Evolutionary conservation across 2,888 invertebrate species (phyloP).

Genomic region (Pheosia tremula): DNA sequence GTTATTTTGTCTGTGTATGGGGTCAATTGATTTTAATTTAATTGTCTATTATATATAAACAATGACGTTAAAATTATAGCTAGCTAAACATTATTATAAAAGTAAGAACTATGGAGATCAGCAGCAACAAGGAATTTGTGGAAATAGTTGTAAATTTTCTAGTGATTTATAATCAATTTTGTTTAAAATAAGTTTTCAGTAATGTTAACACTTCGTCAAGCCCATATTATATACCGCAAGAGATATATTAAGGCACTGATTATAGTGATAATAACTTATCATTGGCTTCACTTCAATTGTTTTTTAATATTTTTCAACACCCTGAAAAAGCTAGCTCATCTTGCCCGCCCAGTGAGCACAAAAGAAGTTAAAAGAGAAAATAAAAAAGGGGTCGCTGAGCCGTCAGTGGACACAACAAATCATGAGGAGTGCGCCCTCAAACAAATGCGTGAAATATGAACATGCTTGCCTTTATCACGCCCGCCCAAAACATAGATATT

Average conservation of each 20-base stretch:
- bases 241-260: too few relatives aligned
- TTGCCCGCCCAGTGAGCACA: conserved; percentile 16
- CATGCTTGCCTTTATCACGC: conserved; percentile 58
- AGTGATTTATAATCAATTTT: too few relatives aligned
- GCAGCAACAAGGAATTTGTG: too few relatives aligned
- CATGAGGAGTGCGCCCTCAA: conserved; percentile 56
- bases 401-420: conserved; percentile 65
- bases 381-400: conserved; percentile 45
- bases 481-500: conserved; percentile 55
- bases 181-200: too few relatives aligned
- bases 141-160: too few relatives aligned
- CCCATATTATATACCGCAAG: too few relatives aligned
- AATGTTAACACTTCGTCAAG: too few relatives aligned
- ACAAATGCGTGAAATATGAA: conserved; percentile 73
- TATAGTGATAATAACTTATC: too few relatives aligned
- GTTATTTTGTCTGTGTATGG: neutral
- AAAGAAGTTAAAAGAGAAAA: conserved; percentile 30
- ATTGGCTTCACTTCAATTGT: neutral
- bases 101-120: too few relatives aligned
- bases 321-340: conserved; percentile 3
- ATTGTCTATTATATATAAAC: neutral
- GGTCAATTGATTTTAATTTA: neutral
- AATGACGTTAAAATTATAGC: neutral
- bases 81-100: too few relatives aligned
- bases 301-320: neutral